A percentile compares a stretch with the other conserved stretches of the same genome.
phyloP scores from a whole-genome alignment of 2,113 vertebrate species.

The Thalassoma bifasciatum region DNA sequence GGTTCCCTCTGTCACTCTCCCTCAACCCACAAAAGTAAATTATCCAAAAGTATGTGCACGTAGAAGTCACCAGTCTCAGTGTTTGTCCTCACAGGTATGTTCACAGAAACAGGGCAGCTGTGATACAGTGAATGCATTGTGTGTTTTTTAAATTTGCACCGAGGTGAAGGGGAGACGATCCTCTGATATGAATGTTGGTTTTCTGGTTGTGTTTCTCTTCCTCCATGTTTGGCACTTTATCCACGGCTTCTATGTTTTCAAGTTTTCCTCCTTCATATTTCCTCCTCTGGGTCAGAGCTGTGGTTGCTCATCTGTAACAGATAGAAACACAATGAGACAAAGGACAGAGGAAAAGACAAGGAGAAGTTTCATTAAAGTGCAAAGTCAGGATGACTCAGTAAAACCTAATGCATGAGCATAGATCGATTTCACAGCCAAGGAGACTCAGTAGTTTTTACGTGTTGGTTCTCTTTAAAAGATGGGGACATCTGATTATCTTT shows the following conservation, averaged over 20 bases:
- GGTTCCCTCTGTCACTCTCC: background rate
- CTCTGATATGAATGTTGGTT: slow-evolving; percentile 50
- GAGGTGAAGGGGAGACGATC: slow-evolving; percentile 29
- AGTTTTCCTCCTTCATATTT: slow-evolving; percentile 77
- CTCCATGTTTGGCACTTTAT: slow-evolving; percentile 77
- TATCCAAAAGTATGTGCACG: slow-evolving; percentile 10
- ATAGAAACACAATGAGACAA: slow-evolving; percentile 22
- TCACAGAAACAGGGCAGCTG: slow-evolving; percentile 35
- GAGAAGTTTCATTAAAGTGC: slow-evolving; percentile 40
- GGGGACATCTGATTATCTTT: background rate
- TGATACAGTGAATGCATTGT: slow-evolving; percentile 29
- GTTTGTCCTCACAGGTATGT: slow-evolving; percentile 6
- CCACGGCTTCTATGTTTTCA: slow-evolving; percentile 45
- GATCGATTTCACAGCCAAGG: slow-evolving; percentile 16
- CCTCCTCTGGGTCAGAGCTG: slow-evolving; percentile 83
- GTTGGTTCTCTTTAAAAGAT: background rate
- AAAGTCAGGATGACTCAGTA: slow-evolving; percentile 11
- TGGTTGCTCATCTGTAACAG: slow-evolving; percentile 80
- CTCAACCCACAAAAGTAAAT: background rate
- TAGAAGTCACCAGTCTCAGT: slow-evolving; percentile 1
- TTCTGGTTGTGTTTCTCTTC: slow-evolving; percentile 70
- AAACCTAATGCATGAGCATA: background rate
- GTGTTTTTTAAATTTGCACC: slow-evolving; percentile 56
- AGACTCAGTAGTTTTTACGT: background rate
- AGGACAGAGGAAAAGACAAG: slow-evolving; percentile 39